Percentiles rank a stretch among this genome's conserved stretches.
These are phyloP conservation scores for Stratiolaelaps scimitus DNA, from an alignment of 1,140 invertebrate genomes.

Conservation along the genomic window DNA sequence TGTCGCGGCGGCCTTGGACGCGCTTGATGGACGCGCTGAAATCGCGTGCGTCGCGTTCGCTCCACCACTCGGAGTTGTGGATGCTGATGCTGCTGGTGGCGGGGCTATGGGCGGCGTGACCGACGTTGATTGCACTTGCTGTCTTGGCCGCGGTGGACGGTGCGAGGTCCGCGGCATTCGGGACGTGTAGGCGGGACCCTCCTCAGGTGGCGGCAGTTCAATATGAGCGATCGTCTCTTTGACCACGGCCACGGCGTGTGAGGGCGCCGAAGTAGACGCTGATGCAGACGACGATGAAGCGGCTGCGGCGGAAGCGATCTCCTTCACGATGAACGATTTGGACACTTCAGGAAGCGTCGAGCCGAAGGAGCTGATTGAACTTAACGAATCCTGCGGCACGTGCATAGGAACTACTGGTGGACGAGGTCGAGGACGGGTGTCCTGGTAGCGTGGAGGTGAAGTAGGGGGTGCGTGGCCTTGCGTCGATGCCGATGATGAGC, in stretches of 20 bases:
- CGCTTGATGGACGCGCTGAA: background rate
- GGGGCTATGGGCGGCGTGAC: no score
- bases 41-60: background rate
- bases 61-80: background rate
- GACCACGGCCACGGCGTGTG: background rate
- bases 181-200: background rate
- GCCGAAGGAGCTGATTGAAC: slow-evolving; percentile 19
- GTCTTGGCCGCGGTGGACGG: background rate
- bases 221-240: background rate
- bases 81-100: background rate
- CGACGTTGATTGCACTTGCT: background rate
- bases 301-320: background rate
- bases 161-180: background rate
- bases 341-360: background rate
- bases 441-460: slow-evolving; percentile 3
- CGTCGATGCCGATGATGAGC: background rate
- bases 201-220: background rate
- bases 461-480: background rate
- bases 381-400: slow-evolving; percentile 15
- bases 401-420: slow-evolving; percentile 17
- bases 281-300: background rate
- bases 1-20: background rate
- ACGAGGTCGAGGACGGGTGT: slow-evolving; percentile 15
- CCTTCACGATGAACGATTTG: background rate
- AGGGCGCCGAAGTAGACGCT: background rate